phyloP scores from a whole-genome alignment of 2,113 vertebrate genomes.

The Diadophis punctatus region DNA sequence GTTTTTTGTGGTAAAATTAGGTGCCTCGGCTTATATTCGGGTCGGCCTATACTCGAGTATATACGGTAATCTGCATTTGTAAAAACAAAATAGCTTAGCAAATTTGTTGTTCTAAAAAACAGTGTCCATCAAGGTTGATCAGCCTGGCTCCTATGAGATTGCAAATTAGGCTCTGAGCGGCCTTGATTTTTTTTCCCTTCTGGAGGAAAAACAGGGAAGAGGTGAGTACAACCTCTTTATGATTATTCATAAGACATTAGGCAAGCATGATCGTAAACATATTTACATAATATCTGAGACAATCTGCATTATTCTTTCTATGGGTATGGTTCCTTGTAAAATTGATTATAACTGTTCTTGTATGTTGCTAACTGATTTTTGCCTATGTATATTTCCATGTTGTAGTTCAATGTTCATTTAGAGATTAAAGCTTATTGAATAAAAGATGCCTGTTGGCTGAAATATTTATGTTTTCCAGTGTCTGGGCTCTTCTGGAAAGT shows the following conservation, averaged over 20 bases:
- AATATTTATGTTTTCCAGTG: not conserved
- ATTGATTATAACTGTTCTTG: not conserved
- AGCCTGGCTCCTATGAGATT: not conserved
- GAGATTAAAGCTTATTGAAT: not conserved
- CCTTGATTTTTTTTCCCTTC: not conserved
- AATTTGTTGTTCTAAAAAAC: not conserved
- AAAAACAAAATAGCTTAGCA: not conserved
- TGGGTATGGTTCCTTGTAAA: not conserved
- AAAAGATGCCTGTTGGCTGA: not conserved
- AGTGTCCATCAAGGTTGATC: not conserved
- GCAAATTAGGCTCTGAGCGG: not conserved
- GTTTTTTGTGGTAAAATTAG: too few species aligned
- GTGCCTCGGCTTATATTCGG: too few species aligned
- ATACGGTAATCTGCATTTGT: not conserved
- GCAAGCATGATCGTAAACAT: not conserved
- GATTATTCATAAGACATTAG: not conserved
- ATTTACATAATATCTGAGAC: not conserved
- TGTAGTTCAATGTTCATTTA: not conserved
- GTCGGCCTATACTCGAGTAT: too few species aligned
- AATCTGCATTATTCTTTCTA: not conserved
- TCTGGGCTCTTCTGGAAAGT: not conserved
- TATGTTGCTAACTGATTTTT: not conserved
- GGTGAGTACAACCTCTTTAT: not conserved
- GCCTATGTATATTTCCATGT: not conserved
- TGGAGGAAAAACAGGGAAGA: not conserved